phyloP scores from a whole-genome alignment of 1,140 invertebrate genomes.

The Callitettix versicolor region DNA sequence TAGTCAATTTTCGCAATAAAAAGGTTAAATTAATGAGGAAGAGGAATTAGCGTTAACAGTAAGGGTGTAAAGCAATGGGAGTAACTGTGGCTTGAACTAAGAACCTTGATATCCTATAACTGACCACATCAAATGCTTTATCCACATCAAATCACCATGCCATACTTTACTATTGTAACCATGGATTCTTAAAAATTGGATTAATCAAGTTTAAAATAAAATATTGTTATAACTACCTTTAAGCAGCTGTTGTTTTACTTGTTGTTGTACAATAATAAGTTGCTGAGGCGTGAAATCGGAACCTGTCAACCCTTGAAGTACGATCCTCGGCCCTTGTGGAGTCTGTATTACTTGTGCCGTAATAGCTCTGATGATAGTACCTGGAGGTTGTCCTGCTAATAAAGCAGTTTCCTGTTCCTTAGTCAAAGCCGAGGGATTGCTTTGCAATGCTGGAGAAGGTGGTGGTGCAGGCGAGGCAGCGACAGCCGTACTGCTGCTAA shows the following conservation, averaged over 20 bases:
- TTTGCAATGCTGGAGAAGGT: background rate
- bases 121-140: too few species aligned
- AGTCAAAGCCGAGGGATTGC: conserved; percentile 5
- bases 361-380: conserved; percentile 77
- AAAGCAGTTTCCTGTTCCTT: conserved; percentile 35
- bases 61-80: too few species aligned
- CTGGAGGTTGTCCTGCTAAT: conserved; percentile 62
- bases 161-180: too few species aligned
- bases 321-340: conserved; percentile 67
- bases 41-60: too few species aligned
- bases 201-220: too few species aligned
- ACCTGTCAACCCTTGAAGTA: conserved; percentile 69
- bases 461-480: conserved; percentile 2
- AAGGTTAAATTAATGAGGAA: too few species aligned
- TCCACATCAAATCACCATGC: too few species aligned
- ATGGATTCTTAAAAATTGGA: too few species aligned
- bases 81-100: too few species aligned
- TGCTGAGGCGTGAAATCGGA: conserved; percentile 71
- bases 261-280: conserved; percentile 66
- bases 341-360: conserved; percentile 75
- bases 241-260: conserved; percentile 75
- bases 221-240: conserved; percentile 54
- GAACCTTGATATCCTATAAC: too few species aligned
- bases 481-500: background rate
- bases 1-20: too few species aligned